Base-by-base conservation (phyloP, 2,888 invertebrate species). In the Cephus pygmeus region DNA sequence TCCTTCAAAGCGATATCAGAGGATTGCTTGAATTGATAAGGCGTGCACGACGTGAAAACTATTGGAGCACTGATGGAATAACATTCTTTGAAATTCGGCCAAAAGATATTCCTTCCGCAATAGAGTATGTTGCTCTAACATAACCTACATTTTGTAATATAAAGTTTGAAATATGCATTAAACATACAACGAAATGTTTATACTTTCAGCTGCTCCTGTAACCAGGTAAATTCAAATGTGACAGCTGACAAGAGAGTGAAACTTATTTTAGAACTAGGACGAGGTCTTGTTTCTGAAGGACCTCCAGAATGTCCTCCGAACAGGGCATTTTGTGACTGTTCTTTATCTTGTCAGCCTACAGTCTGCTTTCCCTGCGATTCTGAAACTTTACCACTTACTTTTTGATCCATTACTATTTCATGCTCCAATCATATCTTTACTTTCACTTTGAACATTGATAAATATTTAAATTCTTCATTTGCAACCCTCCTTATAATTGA, bases 11-110 rank as follows among this genome's bases (percentile, higher is more conserved):
- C 0, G 94, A 94, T 88, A 90, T 93, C 79, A 92, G 92, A 73
- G 93, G 93, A 12, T 91, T 94, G 77, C 87, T 94, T 75, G 93
- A 94, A 87, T 91, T 94, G 83, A 91, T 94, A 86, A 91, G 93
- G 15, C 89, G 93, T 6, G 92, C 93, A 69, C 87, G 92, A 0
- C 92, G 92, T 83, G 92, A 92, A 82, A 93, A 93, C 88, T 86
- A 88, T 88, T 93, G 93, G 92, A 91, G 92, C 78, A 90, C 93
- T 1, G 92, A 93, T 68, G 93, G 92, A 31, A 93, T 94, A 82
- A 92, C 92, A 85, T 94, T 94, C 89, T 92, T 91, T 83, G 93
- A 93, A 79, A 92, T 94, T 75, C 81, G 84, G 34, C 85, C 87
- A 15, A 80, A 80, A 4, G 87, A 90, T 77, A 90, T 91, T 80